Evolutionary conservation across 2,888 invertebrate species (phyloP).

Genomic region (Sarcophaga caerulescens): DNA sequence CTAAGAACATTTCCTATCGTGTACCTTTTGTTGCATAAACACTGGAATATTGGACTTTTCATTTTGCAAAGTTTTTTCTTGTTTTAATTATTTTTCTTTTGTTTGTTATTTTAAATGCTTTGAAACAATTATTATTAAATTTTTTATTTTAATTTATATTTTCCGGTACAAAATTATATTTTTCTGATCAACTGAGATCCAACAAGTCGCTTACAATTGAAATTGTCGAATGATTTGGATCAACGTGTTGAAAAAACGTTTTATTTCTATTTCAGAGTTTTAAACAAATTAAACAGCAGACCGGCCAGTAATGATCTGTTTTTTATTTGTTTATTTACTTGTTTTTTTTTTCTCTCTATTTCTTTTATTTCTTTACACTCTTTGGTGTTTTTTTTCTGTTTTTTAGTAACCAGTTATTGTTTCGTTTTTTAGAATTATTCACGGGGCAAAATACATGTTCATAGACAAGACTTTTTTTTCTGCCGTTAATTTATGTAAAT

Average conservation of each 20-base stretch:
- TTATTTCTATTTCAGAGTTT: slow-evolving; percentile 20
- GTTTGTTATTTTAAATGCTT: not conserved
- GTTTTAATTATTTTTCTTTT: not conserved
- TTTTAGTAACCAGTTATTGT: not conserved
- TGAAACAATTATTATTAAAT: not conserved
- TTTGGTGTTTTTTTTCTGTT: not conserved
- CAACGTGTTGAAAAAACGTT: slow-evolving; percentile 14
- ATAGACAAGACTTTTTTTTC: not conserved
- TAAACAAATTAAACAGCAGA: not conserved
- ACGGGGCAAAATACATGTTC: not conserved
- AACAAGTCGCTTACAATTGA: slow-evolving; percentile 11
- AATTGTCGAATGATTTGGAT: slow-evolving; percentile 24
- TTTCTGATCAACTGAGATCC: not conserved
- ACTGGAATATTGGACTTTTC: slow-evolving; percentile 16
- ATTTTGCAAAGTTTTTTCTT: slow-evolving; percentile 14
- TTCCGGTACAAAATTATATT: slow-evolving; percentile 38
- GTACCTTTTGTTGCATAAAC: slow-evolving; percentile 41
- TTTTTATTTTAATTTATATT: slow-evolving; percentile 35
- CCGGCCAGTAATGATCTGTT: not conserved
- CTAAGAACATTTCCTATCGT: not conserved
- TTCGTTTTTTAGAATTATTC: not conserved
- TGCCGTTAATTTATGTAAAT: not conserved
- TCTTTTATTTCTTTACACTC: not conserved
- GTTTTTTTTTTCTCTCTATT: not conserved
- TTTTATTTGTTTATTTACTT: not conserved